Conservation (phyloP, 2,888 invertebrate species). For the Tenthredo distinguenda region DNA sequence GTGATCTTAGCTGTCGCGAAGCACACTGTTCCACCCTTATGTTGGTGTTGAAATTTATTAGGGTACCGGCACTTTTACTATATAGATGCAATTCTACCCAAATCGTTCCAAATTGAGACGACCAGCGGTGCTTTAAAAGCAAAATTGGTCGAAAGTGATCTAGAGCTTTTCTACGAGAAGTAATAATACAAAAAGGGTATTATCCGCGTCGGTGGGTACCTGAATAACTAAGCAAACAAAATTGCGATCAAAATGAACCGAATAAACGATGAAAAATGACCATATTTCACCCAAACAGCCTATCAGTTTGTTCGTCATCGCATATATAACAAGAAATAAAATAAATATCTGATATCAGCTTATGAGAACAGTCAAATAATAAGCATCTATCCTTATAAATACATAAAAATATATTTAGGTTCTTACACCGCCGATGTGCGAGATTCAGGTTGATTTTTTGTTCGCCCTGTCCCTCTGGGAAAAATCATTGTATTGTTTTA, state of each 20-base stretch:
- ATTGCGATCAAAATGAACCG: background rate
- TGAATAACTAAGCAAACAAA: background rate
- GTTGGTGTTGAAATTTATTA: slow-evolving; percentile 31
- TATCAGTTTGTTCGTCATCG: background rate
- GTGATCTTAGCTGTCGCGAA: slow-evolving; percentile 21
- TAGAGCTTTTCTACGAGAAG: background rate
- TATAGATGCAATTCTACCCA: slow-evolving; percentile 30
- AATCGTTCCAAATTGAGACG: slow-evolving; percentile 38
- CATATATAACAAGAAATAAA: background rate
- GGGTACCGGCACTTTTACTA: slow-evolving; percentile 36
- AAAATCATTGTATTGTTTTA: slow-evolving; percentile 13
- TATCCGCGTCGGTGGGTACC: background rate
- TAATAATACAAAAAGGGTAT: background rate
- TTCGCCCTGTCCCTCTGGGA: background rate
- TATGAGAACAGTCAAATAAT: background rate
- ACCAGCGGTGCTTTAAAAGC: slow-evolving; percentile 23
- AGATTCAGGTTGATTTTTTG: background rate
- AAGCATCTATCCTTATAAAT: background rate
- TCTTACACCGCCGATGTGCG: background rate
- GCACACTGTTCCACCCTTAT: slow-evolving; percentile 4
- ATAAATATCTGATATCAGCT: background rate
- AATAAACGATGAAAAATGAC: background rate
- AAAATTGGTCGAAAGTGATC: slow-evolving; percentile 34
- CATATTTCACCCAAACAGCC: background rate
- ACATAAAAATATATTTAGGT: background rate